phyloP scores from a whole-genome alignment of 2,113 vertebrate genomes.

The Podarcis cretensis region DNA sequence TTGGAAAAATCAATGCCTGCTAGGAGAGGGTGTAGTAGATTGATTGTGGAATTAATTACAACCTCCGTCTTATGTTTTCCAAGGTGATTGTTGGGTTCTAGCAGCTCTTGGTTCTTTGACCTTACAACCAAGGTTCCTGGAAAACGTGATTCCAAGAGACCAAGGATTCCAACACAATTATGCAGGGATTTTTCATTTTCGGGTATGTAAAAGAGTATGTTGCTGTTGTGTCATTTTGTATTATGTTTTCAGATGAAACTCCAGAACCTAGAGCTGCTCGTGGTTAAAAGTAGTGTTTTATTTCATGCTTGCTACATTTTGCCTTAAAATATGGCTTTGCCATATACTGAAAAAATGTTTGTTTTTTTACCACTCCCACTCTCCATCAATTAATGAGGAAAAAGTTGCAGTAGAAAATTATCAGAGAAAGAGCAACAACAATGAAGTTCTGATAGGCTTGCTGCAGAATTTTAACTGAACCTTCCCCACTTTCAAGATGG shows the following conservation, averaged over 20 bases:
- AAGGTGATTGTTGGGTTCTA: constrained; percentile 83
- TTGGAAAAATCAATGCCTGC: background rate
- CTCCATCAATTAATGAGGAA: too few relatives aligned
- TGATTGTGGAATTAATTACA: background rate
- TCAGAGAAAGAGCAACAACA: too few relatives aligned
- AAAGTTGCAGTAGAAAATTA: too few relatives aligned
- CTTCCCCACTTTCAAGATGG: too few relatives aligned
- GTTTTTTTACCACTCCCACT: too few relatives aligned
- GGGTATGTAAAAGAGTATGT: constrained; percentile 62
- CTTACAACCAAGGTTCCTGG: constrained; percentile 60
- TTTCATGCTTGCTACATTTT: constrained; percentile 6
- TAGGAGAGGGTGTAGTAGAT: background rate
- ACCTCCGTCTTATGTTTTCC: background rate
- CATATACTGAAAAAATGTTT: background rate
- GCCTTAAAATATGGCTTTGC: constrained; percentile 40
- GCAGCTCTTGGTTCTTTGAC: constrained; percentile 79
- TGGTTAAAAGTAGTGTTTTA: background rate
- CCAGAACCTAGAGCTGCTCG: background rate
- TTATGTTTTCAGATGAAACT: background rate
- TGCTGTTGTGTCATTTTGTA: background rate
- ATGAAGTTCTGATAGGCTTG: too few relatives aligned
- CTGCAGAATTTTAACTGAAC: too few relatives aligned
- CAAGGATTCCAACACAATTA: constrained; percentile 75
- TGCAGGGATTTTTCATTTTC: constrained; percentile 80
- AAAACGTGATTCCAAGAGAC: constrained; percentile 71